phyloP scores from a whole-genome alignment of 2,113 vertebrate genomes.

The Craseonycteris thonglongyai region DNA sequence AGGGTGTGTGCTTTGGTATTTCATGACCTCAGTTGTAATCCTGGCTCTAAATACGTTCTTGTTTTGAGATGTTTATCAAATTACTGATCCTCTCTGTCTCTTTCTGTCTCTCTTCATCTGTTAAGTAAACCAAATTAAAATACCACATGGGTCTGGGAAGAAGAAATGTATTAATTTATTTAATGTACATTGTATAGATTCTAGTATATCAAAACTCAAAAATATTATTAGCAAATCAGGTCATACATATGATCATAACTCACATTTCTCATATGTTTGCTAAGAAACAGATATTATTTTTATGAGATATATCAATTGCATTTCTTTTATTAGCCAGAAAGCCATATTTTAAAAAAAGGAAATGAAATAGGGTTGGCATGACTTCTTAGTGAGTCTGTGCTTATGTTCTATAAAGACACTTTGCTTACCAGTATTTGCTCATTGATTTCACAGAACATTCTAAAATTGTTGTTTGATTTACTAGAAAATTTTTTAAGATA shows the following conservation, averaged over 20 bases:
- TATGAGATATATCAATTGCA: not conserved
- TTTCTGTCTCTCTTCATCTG: not conserved
- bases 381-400: not conserved
- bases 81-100: not conserved
- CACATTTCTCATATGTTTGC: not conserved
- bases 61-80: not conserved
- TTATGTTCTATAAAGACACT: not conserved
- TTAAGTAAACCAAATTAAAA: not conserved
- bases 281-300: not conserved
- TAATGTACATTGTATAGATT: not conserved
- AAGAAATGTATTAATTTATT: not conserved
- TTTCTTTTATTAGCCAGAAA: not conserved
- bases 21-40: not conserved
- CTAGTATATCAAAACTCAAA: not conserved
- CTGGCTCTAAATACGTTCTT: not conserved
- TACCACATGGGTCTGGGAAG: not conserved
- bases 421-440: not conserved
- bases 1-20: not conserved
- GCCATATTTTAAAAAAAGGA: not conserved
- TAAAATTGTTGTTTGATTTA: not conserved
- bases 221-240: not conserved
- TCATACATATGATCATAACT: not conserved
- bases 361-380: not conserved
- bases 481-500: not conserved
- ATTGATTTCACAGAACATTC: not conserved